A percentile compares a stretch with the other conserved stretches of the same genome.
Conservation (phyloP, 1,140 invertebrate genomes). For the Agrilus planipennis region DNA sequence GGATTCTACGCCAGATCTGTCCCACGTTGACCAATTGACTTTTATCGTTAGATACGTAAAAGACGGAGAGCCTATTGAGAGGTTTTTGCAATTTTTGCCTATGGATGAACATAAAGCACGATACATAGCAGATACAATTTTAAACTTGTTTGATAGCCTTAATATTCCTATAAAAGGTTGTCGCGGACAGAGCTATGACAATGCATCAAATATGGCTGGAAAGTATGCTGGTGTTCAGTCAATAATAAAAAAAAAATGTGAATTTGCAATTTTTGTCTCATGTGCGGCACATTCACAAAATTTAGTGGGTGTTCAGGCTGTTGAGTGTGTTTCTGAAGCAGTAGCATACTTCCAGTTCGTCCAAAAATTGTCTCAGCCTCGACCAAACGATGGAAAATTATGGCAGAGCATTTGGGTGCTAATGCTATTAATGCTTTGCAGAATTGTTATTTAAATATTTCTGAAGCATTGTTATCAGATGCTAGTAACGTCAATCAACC, state of each 20-base stretch:
- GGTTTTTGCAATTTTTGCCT: constrained; percentile 4
- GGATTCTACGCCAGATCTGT: constrained; percentile 32
- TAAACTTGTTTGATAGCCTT: constrained; percentile 1
- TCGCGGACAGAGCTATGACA: constrained; percentile 28
- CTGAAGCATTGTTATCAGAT: no score
- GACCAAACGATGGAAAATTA: no score
- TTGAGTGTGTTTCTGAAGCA: no score
- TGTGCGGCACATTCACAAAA: no score
- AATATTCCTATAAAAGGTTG: background rate
- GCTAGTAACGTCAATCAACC: no score
- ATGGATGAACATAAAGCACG: constrained; percentile 1
- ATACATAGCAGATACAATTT: constrained; percentile 2
- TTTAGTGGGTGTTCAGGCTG: no score
- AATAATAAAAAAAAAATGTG: constrained; percentile 12
- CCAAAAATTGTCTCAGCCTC: no score
- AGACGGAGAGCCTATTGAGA: background rate
- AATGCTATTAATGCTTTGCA: no score
- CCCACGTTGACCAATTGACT: constrained; percentile 30
- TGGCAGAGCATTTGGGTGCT: no score
- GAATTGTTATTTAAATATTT: no score
- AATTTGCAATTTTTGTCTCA: no score
- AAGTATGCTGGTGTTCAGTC: constrained; percentile 23
- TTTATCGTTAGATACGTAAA: constrained; percentile 25
- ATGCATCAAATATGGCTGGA: constrained; percentile 27
- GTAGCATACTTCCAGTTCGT: no score